Evolutionary conservation across 2,888 invertebrate genomes (phyloP), one percentile per base, ranked within the genome.

Genomic region (Hybos culiciformis): DNA sequence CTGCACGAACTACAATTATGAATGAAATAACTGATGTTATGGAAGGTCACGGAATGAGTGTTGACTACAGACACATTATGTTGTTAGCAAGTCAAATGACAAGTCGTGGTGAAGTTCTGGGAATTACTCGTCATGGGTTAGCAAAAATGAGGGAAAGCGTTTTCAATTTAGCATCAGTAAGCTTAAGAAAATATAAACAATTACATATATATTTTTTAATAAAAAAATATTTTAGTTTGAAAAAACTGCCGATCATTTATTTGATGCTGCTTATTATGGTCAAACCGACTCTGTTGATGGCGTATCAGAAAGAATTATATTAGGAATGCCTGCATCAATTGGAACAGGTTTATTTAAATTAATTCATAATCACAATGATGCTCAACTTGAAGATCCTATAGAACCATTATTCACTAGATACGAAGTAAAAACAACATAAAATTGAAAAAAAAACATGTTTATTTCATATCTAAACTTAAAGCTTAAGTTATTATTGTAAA

Each of bases 121-220:
- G 98, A 48, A 97, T 98, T 60, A 98, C 97, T 0, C 72, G 98
- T 11, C 88, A 93, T 68, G 98, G 98, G 1, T 73, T 99, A 55
- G 92, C 94, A 2, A 86, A 96, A 68, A 98, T 98, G 94, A 96
- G 97, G 66, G 97, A 98, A 66, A 94, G 94, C 49, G 94, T 97
- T 20, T 78, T 98, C 44, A 96, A 97, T 75, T 72, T 98, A 59
- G 98, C 98, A 45, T 98, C 97, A 55, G 84, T 85, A 70, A 74
- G 74, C 65, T 36, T 38, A 23, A 20, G 33, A 42, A 19, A n/a
- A 14, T 26, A 20, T 15, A 40, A 20, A 17, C 33, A 26, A 34
- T 15, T 15, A 31, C 20, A 19, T 41, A 23, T 32, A 41, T 3
- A 23, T 31, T 11, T 21, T 20, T 24, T 24, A 24, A 21, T 8